A percentile compares a stretch with the other conserved stretches of the same genome.
Conservation (phyloP, 2,113 vertebrate species). For the Prochilodus magdalenae region DNA sequence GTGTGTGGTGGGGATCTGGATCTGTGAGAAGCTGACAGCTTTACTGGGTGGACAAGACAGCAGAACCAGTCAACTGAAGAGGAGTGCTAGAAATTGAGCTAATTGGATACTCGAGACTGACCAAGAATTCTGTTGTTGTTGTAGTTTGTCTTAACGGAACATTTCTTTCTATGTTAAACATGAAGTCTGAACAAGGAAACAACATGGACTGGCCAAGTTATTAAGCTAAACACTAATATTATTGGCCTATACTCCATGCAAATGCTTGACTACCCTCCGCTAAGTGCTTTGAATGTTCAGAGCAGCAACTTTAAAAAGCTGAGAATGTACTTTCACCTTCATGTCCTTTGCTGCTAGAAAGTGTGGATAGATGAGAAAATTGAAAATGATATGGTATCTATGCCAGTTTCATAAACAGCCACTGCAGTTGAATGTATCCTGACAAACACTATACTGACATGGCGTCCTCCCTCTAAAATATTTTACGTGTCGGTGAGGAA, state of each 20-base stretch:
- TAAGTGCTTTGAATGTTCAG: not conserved
- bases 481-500: constrained; percentile 16
- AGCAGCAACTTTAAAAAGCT: not conserved
- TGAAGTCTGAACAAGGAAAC: not conserved
- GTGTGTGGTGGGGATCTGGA: not conserved
- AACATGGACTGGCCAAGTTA: not conserved
- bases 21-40: not conserved
- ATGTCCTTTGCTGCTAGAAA: constrained; percentile 6
- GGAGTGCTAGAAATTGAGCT: not conserved
- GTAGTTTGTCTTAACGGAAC: not conserved
- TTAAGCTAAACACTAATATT: not conserved
- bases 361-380: constrained; percentile 10
- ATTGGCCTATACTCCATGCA: not conserved
- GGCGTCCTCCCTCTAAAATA: not conserved
- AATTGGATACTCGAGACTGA: not conserved
- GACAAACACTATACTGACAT: constrained; percentile 31
- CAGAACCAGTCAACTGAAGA: not conserved
- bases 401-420: constrained; percentile 29
- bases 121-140: not conserved
- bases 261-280: not conserved
- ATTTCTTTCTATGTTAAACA: not conserved
- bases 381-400: constrained; percentile 33
- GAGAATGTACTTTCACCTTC: not conserved
- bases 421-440: constrained; percentile 1
- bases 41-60: constrained; percentile 9